phyloP scores from a whole-genome alignment of 2,797 vertebrate genomes.

The Syngnathus acus region DNA sequence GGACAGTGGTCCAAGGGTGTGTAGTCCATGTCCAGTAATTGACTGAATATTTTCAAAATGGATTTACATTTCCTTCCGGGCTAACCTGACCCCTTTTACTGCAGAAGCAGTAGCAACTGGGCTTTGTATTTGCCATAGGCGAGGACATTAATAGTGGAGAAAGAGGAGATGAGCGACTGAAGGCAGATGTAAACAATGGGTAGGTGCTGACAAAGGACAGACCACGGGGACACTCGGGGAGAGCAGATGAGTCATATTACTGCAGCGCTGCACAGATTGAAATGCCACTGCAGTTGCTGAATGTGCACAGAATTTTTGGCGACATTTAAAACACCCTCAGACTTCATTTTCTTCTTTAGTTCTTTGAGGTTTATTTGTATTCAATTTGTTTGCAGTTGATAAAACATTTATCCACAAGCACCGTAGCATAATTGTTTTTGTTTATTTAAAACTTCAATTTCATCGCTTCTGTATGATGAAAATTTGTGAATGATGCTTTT shows the following conservation, averaged over 20 bases:
- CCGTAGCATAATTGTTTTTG: background rate
- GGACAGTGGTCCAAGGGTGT: slow-evolving; percentile 28
- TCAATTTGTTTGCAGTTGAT: background rate
- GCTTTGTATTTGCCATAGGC: slow-evolving; percentile 16
- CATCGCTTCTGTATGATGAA: too few relatives aligned
- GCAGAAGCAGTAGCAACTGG: slow-evolving; percentile 44
- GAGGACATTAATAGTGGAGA: slow-evolving; percentile 32
- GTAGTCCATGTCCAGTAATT: slow-evolving; percentile 48
- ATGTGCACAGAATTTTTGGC: slow-evolving; percentile 14
- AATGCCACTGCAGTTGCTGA: slow-evolving; percentile 37
- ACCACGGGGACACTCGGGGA: slow-evolving; percentile 12
- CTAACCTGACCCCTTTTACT: slow-evolving; percentile 62
- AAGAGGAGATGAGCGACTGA: slow-evolving; percentile 20
- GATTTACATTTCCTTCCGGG: slow-evolving; percentile 51
- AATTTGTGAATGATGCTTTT: background rate
- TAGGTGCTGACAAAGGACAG: slow-evolving; percentile 39
- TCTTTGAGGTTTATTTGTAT: background rate
- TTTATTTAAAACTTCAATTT: too few relatives aligned
- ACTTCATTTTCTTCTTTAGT: slow-evolving; percentile 6
- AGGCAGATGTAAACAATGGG: slow-evolving; percentile 41
- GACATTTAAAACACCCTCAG: background rate
- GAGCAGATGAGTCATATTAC: slow-evolving; percentile 63
- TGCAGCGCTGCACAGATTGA: slow-evolving; percentile 51
- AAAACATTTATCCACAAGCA: background rate
- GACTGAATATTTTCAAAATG: slow-evolving; percentile 58